Evolutionary conservation across 2,797 vertebrate species (phyloP).

Genomic region (Monodelphis domestica): DNA sequence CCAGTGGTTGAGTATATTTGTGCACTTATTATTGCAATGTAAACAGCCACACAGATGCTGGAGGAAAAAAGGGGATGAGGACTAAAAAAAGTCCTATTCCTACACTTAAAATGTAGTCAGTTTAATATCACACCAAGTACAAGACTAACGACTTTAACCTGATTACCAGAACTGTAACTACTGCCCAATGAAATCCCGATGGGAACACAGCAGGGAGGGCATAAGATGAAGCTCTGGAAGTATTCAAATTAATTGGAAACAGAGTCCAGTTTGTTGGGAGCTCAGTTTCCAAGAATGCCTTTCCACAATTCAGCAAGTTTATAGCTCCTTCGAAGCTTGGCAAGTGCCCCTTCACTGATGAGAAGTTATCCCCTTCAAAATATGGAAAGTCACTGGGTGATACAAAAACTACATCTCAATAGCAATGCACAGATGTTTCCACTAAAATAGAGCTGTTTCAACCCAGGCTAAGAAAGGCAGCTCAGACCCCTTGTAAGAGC

Average conservation of each 20-base stretch:
- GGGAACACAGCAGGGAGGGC: conserved; percentile 49
- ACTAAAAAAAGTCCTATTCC: conserved; percentile 21
- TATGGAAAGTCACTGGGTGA: conserved; percentile 44
- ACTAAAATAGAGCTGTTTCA: conserved; percentile 27
- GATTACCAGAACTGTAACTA: conserved; percentile 26
- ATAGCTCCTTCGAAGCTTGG: conserved; percentile 64
- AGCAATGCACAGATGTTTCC: conserved; percentile 48
- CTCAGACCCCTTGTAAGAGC: conserved; percentile 27
- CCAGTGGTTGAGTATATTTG: not conserved
- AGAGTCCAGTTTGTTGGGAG: conserved; percentile 65
- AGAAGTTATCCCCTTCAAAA: conserved; percentile 51
- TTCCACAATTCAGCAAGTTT: conserved; percentile 72
- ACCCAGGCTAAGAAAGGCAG: not conserved
- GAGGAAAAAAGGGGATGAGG: not conserved
- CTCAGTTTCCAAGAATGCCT: conserved; percentile 68
- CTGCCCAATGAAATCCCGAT: conserved; percentile 24
- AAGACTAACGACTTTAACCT: conserved; percentile 16
- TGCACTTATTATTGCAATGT: not conserved
- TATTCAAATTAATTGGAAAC: conserved; percentile 76
- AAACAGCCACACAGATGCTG: conserved; percentile 28
- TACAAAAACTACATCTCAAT: conserved; percentile 64
- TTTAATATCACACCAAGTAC: not conserved
- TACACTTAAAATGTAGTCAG: not conserved
- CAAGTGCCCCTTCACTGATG: conserved; percentile 50
- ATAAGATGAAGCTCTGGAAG: conserved; percentile 65